Base-by-base conservation (phyloP, 2,797 vertebrate genomes). In the Leucoraja ocellata region DNA sequence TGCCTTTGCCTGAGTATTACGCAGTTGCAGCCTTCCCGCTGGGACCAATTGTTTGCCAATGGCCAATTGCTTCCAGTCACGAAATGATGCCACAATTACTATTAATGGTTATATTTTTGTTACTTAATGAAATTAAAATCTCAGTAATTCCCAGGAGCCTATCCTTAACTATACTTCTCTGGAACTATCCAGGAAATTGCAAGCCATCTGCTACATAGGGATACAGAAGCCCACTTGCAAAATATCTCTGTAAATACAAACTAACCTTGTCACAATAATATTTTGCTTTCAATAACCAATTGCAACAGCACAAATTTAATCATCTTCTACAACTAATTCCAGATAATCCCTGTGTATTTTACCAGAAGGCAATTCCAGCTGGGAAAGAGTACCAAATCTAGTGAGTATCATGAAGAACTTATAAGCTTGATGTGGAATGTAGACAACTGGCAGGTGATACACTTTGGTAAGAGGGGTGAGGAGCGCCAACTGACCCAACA, bases 11-110 rank as follows among this genome's bases (percentile, higher is more conserved):
- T 96, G 96, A 96, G 97, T 96, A 97, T 97, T 97, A 97, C 96
- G 96, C 95, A 95, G 95, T 97, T 96, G 96, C 96, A 96, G 97
- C 96, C 95, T 96, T 96, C 96, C 96, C 96, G 96, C 97, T 97
- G 96, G 97, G 97, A 98, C 97, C 96, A 97, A 97, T 97, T 96
- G 96, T 96, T 97, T 96, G 96, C 97, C 97, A 97, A 98, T 97
- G 97, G 97, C 96, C 96, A 96, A 96, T 96, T 96, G 96, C 96
- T 97, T 96, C 95, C 95, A 97, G 96, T 96, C 96, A 95, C 96
- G 95, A 96, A 97, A 97, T 96, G 94, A 96, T 96, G 95, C 96
- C 96, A 96, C 95, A 95, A 96, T 96, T 97, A 96, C 96, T 96
- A 97, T 96, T 96, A 96, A 96, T 96, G 86, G 91, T 46, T 97